Percentiles rank a stretch among this genome's conserved stretches.
Conservation (phyloP, 2,888 invertebrate genomes). For the Oxyscelio sp. region DNA sequence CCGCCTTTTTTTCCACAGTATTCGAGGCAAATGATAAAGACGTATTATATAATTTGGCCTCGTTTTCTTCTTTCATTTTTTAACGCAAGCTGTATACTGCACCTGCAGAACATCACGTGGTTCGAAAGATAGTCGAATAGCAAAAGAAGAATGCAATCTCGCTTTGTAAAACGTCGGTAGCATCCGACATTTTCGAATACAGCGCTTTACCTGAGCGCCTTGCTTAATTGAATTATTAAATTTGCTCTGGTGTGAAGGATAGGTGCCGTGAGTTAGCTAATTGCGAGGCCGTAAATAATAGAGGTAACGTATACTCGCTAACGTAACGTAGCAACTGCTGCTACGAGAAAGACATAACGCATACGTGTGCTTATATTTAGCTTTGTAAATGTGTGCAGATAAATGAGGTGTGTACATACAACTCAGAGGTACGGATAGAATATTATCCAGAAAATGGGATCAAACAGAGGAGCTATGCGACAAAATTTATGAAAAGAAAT, state of each 20-base stretch:
- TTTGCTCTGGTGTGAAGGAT: constrained; percentile 86
- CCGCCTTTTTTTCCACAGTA: constrained; percentile 6
- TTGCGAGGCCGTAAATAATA: constrained; percentile 86
- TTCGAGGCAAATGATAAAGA: constrained; percentile 55
- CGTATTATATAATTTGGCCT: constrained; percentile 50
- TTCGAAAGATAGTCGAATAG: constrained; percentile 42
- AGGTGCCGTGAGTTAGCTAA: constrained; percentile 85
- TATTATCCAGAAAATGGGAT: constrained; percentile 48
- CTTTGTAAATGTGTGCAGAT: constrained; percentile 47
- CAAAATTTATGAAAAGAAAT: constrained; percentile 56
- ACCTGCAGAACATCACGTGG: constrained; percentile 22
- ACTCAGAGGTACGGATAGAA: constrained; percentile 17
- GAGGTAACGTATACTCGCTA: constrained; percentile 62
- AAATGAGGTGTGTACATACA: constrained; percentile 57
- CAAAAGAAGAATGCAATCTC: constrained; percentile 32
- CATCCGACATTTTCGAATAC: constrained; percentile 52
- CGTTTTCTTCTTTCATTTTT: constrained; percentile 39
- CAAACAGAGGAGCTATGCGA: constrained; percentile 35
- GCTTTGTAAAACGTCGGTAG: constrained; percentile 32
- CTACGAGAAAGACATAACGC: constrained; percentile 65
- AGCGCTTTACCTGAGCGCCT: constrained; percentile 76
- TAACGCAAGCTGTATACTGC: constrained; percentile 3
- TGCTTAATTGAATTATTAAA: constrained; percentile 86
- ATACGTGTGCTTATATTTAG: constrained; percentile 63
- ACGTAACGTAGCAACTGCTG: constrained; percentile 63